phyloP scores from a whole-genome alignment of 2,888 invertebrate species.

The Itoplectis maculator region DNA sequence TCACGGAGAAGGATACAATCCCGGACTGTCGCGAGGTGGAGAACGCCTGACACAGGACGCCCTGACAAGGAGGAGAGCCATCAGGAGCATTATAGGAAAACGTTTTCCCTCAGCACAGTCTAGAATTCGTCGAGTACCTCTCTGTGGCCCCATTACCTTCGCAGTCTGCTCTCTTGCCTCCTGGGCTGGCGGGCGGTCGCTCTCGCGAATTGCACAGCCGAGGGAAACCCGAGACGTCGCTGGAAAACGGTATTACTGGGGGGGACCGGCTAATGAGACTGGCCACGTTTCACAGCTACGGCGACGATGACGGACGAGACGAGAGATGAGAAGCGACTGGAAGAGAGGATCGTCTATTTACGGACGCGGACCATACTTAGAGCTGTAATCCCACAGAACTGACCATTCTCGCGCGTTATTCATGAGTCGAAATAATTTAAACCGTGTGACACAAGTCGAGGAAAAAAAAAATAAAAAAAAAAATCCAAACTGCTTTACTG shows the following conservation, averaged over 20 bases:
- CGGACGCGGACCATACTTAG: constrained; percentile 2
- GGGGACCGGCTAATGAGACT: constrained; percentile 67
- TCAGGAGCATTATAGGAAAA: constrained; percentile 43
- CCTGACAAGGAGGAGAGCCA: constrained; percentile 17
- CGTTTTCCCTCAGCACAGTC: constrained; percentile 36
- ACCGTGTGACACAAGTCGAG: neutral
- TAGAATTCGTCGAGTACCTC: constrained; percentile 39
- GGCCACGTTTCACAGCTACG: constrained; percentile 57
- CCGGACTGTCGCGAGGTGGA: constrained; percentile 26
- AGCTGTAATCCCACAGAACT: constrained; percentile 23
- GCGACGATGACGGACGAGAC: constrained; percentile 28
- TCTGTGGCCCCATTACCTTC: neutral
- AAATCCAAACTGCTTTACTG: too few relatives aligned
- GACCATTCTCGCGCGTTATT: neutral
- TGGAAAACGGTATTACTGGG: constrained; percentile 57
- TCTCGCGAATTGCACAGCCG: constrained; percentile 27
- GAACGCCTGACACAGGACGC: constrained; percentile 22
- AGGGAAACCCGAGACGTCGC: constrained; percentile 44
- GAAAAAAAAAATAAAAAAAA: neutral
- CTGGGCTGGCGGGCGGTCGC: too few relatives aligned
- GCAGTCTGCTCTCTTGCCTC: constrained; percentile 1
- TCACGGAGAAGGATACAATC: constrained; percentile 26
- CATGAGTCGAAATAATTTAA: neutral
- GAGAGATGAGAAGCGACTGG: constrained; percentile 25
- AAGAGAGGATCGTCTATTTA: constrained; percentile 35